Evolutionary conservation across 1,140 invertebrate genomes (phyloP), one percentile per base, ranked within the genome.

Genomic region (Caenorhabditis remanei): DNA sequence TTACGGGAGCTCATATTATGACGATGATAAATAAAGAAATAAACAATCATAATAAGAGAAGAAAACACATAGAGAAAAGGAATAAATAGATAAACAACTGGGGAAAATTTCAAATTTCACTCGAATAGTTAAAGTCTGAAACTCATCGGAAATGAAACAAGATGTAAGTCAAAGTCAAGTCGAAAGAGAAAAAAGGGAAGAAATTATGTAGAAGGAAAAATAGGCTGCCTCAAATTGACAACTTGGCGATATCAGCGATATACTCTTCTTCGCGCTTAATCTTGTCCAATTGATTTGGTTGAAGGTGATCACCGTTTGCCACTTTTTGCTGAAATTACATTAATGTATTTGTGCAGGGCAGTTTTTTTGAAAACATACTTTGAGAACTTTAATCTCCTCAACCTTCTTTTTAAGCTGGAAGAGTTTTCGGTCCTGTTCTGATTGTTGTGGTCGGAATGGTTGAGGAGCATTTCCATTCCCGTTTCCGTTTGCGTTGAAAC

Each of bases 231-330:
- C 24, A 79, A n/a, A 79, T 79, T 6, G 71, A 82, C 46, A 88
- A 24, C 21, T 85, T 84, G n/a, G 63, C 83, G 14, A 88, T 14
- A 13, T 88, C 83, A 11, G 50, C 63, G 53, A 85, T 50, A 24
- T 87, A 63, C n/a, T 85, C 87, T 16, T 41, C 32, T 63, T 89
- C 90, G 21, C 84, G 87, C 16, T 88, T 79, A 16, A 92, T 91
- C 84, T 92, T 92, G 7, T 89, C 88, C 48, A 92, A 13, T 67
- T 92, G 91, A 83, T 93, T 93, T 48, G 79, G 46, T 84, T 93
- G 90, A 13, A 92, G 85, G 8, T 14, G 43, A 48, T 90, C 85
- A 13, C 92, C 92, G 24, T 84, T 84, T 2, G 58, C 71, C 32
- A 46, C 21, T 65, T 82, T 87, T 75, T 90, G 85, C 87, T 71